Base-by-base conservation (phyloP, 1,140 invertebrate genomes). In the Drosophila melanica region DNA sequence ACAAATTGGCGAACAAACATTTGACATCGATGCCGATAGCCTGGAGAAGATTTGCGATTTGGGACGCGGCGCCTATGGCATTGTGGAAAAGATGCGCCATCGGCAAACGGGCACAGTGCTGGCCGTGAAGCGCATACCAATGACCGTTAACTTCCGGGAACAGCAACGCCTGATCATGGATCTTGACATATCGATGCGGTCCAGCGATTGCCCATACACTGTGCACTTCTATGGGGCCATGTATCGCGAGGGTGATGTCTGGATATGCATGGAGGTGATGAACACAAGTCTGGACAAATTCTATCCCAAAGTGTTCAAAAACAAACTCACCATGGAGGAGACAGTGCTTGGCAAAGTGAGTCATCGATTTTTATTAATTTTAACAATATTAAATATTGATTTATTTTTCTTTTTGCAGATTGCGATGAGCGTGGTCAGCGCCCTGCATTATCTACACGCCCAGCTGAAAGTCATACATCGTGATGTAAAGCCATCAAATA, bases 221-320 rank as follows among this genome's bases (percentile, higher is more conserved):
- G 98, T 99, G 3, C 97, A 99, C 90, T 99, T 99, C 93, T 98
- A 98, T 92, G 99, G 99, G 11, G 98, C 98, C 50, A 95, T 99
- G 82, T 99, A 99, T 85, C 95, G 97, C 47, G 97, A 98, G 92
- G 97, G 90, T 42, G 98, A 99, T 93, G 98, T 99, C 30, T 99
- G 98, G 98, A 99, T 99, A 90, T 99, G 98, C 92, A 99, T 99
- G 98, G 98, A 99, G 93, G 95, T 99, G 10, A 99, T 99, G 99
- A 97, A 98, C 79, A 98, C 97, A 74, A 99, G 98, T 92, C 94
- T 99, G 72, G 99, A 99, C 90, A 99, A 99, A 92, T 97, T 98
- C 93, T 99, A 96, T 93, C 95, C 93, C 81, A 98, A 96, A 93
- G 96, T 95, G 37, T 98, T 95, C 91, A 95, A 95, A 92, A 94